These are phyloP conservation scores for Mustelus asterias DNA, from an alignment of 2,113 vertebrate genomes.

Conservation along the genomic window DNA sequence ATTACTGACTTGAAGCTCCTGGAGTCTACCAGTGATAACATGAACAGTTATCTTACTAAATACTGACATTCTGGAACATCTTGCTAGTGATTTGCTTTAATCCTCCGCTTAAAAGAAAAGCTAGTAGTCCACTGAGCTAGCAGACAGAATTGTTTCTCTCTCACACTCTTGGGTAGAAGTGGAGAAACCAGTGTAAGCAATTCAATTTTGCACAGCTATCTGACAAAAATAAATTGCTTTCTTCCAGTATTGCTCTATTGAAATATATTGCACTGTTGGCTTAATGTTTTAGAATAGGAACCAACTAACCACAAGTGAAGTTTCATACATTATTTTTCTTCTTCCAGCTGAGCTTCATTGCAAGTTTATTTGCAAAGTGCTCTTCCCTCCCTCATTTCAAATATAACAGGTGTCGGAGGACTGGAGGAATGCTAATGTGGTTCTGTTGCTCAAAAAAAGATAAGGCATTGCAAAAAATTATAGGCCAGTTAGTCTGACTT, in stretches of 20 bases:
- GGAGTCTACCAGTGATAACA: not conserved
- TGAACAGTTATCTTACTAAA: not conserved
- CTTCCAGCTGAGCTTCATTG: too few relatives aligned
- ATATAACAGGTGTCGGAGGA: too few relatives aligned
- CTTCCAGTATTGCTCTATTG: not conserved
- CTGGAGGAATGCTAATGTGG: too few relatives aligned
- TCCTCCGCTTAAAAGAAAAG: not conserved
- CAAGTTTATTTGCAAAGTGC: not conserved
- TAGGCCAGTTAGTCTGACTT: too few relatives aligned
- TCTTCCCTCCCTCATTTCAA: not conserved
- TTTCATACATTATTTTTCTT: not conserved
- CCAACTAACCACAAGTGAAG: not conserved
- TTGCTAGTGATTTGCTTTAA: constrained; percentile 18
- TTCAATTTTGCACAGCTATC: not conserved
- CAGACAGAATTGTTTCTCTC: not conserved
- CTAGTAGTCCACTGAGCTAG: not conserved
- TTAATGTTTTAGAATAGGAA: not conserved
- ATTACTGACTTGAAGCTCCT: not conserved
- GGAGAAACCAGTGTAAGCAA: not conserved
- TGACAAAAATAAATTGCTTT: not conserved
- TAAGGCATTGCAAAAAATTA: too few relatives aligned
- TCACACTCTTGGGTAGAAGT: not conserved
- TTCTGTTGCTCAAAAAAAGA: too few relatives aligned
- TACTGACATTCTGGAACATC: not conserved
- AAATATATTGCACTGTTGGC: not conserved